These are phyloP conservation scores for Biston betularia DNA, from an alignment of 2,888 invertebrate species.

Conservation along the genomic window DNA sequence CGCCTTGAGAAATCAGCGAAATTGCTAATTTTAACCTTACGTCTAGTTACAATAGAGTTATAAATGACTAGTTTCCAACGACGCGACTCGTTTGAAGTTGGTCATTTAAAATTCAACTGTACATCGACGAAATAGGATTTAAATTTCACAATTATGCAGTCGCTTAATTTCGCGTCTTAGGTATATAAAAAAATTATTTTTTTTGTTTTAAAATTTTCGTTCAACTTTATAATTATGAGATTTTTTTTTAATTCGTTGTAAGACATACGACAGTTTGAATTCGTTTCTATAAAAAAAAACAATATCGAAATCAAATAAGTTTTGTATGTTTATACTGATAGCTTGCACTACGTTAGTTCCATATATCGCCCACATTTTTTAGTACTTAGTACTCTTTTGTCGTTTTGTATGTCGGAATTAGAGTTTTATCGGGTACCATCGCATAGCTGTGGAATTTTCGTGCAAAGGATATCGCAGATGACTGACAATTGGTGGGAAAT, in stretches of 20 bases:
- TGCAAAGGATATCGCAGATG: constrained; percentile 12
- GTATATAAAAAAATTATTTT: background rate
- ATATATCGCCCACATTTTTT: constrained; percentile 24
- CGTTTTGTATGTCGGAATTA: constrained; percentile 17
- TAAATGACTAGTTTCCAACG: background rate
- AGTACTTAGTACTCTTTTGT: constrained; percentile 44
- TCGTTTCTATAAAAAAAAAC: background rate
- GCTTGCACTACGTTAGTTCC: constrained; percentile 41
- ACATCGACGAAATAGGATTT: background rate
- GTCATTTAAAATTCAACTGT: background rate
- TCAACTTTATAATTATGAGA: background rate
- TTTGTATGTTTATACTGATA: constrained; percentile 48
- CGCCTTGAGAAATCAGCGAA: background rate
- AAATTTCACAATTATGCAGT: background rate
- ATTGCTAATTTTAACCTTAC: background rate
- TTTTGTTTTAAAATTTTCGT: background rate
- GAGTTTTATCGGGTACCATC: constrained; percentile 7
- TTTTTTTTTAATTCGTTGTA: background rate
- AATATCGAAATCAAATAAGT: constrained; percentile 24
- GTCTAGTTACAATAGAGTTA: background rate
- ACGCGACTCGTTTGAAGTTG: background rate
- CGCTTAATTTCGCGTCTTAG: background rate
- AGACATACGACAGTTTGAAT: background rate
- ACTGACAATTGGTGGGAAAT: background rate
- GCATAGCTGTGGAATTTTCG: constrained; percentile 14